Evolutionary conservation across 2,797 vertebrate species (phyloP).

Genomic region (Acanthurus tractus): DNA sequence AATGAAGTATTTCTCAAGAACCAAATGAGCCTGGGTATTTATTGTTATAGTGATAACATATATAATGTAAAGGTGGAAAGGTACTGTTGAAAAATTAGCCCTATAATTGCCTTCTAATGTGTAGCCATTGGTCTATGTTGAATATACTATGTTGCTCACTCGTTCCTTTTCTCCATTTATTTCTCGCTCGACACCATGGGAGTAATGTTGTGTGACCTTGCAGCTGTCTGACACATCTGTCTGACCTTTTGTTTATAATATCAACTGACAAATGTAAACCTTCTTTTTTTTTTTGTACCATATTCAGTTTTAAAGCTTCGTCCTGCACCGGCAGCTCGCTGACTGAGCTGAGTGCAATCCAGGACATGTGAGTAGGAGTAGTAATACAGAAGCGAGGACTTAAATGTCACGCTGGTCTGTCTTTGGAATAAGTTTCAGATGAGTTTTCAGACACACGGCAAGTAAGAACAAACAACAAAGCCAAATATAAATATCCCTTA

Average conservation of each 20-base stretch:
- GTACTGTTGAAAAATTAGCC: conserved; percentile 72
- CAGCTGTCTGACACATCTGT: conserved; percentile 35
- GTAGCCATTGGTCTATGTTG: conserved; percentile 76
- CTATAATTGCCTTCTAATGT: conserved; percentile 75
- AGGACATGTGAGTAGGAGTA: conserved; percentile 19
- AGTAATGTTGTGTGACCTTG: conserved; percentile 35
- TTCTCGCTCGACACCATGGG: conserved; percentile 40
- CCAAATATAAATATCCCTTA: conserved; percentile 48
- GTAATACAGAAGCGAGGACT: conserved; percentile 11
- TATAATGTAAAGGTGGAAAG: conserved; percentile 70
- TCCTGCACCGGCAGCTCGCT: conserved; percentile 9
- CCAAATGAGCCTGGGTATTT: conserved; percentile 81
- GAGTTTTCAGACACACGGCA: conserved; percentile 6
- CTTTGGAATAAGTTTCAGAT: conserved; percentile 27
- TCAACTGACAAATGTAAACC: conserved; percentile 18
- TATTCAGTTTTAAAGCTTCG: conserved; percentile 25
- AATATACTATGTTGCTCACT: conserved; percentile 78
- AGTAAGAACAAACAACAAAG: conserved; percentile 25
- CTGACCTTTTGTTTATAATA: conserved; percentile 37
- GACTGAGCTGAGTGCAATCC: conserved; percentile 28
- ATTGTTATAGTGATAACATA: conserved; percentile 75
- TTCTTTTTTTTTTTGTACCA: neutral
- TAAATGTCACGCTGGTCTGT: conserved; percentile 31
- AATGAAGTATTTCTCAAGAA: conserved; percentile 83
- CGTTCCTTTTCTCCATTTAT: conserved; percentile 67